Percentiles rank a stretch among this genome's conserved stretches.
These are phyloP conservation scores for Probaryconus sp. DNA, from an alignment of 1,140 invertebrate genomes.

Conservation along the genomic window DNA sequence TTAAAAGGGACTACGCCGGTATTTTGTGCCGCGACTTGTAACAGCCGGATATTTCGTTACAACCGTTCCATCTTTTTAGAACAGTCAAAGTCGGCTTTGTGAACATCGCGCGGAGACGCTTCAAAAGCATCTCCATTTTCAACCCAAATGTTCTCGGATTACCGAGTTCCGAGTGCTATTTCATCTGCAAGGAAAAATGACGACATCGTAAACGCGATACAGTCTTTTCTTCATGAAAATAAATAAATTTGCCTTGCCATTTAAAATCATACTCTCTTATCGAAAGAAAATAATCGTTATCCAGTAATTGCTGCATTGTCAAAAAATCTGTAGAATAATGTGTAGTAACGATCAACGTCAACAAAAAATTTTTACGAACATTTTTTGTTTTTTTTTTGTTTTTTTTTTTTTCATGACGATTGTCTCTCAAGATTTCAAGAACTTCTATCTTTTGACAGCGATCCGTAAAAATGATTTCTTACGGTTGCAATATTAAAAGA, in stretches of 20 bases:
- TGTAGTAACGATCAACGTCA: too few species aligned
- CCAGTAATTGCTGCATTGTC: too few species aligned
- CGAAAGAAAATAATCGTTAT: neutral
- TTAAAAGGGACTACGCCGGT: slow-evolving; percentile 2
- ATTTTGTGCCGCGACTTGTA: neutral
- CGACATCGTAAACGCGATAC: slow-evolving; percentile 37
- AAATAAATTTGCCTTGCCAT: slow-evolving; percentile 30
- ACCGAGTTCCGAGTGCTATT: slow-evolving; percentile 36
- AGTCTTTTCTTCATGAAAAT: slow-evolving; percentile 40
- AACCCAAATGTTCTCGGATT: slow-evolving; percentile 41
- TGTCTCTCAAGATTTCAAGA: too few species aligned
- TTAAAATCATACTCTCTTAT: too few species aligned
- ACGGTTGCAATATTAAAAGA: too few species aligned
- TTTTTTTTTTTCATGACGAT: too few species aligned
- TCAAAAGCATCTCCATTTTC: slow-evolving; percentile 40
- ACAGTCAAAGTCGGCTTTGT: slow-evolving; percentile 29
- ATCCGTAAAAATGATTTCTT: too few species aligned
- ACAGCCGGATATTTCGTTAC: slow-evolving; percentile 18
- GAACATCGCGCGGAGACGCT: slow-evolving; percentile 26
- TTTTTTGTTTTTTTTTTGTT: too few species aligned
- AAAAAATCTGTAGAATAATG: too few species aligned
- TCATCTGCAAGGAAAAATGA: slow-evolving; percentile 46
- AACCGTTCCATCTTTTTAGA: slow-evolving; percentile 33
- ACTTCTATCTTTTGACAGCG: too few species aligned
- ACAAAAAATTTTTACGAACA: too few species aligned